These are phyloP conservation scores for Excalfactoria chinensis DNA, from an alignment of 2,113 vertebrate species.

Conservation along the genomic window DNA sequence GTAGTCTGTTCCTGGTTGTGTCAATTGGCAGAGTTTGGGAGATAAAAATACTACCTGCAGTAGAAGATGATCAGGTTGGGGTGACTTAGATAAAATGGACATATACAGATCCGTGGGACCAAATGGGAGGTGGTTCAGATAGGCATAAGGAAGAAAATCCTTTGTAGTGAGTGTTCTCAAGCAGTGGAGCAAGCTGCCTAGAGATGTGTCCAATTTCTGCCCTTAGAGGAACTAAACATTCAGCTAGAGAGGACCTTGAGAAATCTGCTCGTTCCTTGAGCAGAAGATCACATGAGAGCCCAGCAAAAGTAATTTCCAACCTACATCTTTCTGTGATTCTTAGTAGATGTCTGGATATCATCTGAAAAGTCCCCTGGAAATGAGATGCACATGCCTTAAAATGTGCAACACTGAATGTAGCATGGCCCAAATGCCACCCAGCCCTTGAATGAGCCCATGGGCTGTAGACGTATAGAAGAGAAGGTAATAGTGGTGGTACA, in stretches of 20 bases:
- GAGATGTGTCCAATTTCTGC: background rate
- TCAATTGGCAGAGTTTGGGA: background rate
- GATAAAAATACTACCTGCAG: background rate
- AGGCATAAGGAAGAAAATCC: background rate
- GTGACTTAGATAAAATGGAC: background rate
- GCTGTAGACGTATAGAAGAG: background rate
- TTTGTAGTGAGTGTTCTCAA: background rate
- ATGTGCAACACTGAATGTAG: background rate
- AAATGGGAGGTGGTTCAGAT: background rate
- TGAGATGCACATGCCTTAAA: background rate
- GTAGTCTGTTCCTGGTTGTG: background rate
- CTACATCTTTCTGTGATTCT: background rate
- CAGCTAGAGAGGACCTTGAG: background rate
- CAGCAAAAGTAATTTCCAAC: background rate
- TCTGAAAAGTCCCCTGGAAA: background rate
- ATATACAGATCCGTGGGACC: background rate
- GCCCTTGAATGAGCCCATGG: background rate
- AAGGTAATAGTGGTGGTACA: background rate
- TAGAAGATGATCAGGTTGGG: background rate
- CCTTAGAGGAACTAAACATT: background rate
- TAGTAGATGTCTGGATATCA: background rate
- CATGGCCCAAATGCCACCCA: background rate
- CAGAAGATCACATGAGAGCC: background rate
- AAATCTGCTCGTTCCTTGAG: background rate
- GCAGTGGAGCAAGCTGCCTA: background rate